These are phyloP conservation scores for Pseudorasbora parva DNA, from an alignment of 2,113 vertebrate genomes.

Conservation along the genomic window DNA sequence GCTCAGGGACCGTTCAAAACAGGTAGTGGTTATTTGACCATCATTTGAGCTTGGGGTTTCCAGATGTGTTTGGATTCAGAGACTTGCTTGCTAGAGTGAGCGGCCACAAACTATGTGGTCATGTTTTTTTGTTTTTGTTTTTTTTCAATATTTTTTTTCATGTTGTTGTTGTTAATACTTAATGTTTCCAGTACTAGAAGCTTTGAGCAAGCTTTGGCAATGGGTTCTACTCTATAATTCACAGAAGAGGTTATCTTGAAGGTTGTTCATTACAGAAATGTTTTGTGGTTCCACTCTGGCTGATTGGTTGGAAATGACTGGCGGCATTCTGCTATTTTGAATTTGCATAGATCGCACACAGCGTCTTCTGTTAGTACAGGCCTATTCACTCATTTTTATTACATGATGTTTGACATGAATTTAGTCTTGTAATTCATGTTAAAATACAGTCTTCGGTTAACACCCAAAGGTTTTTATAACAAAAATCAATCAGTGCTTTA, in stretches of 20 bases:
- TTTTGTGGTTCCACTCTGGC: conserved; percentile 15
- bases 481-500: conserved; percentile 27
- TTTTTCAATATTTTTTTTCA: background rate
- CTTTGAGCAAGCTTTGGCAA: conserved; percentile 57
- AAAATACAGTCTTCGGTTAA: conserved; percentile 37
- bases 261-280: conserved; percentile 9
- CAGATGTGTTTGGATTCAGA: conserved; percentile 13
- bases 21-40: background rate
- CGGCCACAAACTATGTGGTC: conserved; percentile 5
- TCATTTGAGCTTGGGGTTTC: conserved; percentile 5
- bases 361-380: background rate
- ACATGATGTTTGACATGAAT: background rate
- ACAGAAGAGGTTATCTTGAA: too few species aligned
- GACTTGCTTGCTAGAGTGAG: conserved; percentile 35
- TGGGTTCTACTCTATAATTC: conserved; percentile 29
- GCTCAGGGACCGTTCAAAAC: conserved; percentile 20
- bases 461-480: background rate
- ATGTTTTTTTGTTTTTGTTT: conserved; percentile 53
- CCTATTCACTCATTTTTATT: background rate
- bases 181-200: conserved; percentile 43
- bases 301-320: conserved; percentile 27
- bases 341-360: background rate
- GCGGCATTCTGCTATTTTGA: background rate
- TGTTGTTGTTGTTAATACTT: conserved; percentile 31
- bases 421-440: conserved; percentile 19